A percentile compares a stretch with the other conserved stretches of the same genome.
phyloP scores from a whole-genome alignment of 2,797 vertebrate genomes.

The Aphelocoma californica region DNA sequence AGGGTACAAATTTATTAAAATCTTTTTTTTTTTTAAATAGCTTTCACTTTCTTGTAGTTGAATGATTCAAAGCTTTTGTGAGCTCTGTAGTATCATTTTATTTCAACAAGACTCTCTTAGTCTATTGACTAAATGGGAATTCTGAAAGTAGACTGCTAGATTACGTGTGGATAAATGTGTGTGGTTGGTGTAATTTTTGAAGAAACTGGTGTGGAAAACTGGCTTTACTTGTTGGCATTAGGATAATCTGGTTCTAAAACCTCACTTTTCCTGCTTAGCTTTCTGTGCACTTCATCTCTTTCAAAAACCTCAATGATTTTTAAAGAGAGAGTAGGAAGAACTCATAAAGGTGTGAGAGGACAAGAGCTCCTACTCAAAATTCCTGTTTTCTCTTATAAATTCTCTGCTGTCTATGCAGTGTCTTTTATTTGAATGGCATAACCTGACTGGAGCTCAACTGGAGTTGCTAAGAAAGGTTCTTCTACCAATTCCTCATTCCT shows the following conservation, averaged over 20 bases:
- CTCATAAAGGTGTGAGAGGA: not conserved
- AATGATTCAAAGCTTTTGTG: not conserved
- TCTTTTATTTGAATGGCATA: not conserved
- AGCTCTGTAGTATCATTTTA: not conserved
- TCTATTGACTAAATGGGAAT: not conserved
- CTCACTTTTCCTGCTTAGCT: not conserved
- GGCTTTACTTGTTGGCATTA: not conserved
- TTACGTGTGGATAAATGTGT: not conserved
- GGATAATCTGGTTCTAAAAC: not conserved
- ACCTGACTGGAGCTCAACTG: not conserved
- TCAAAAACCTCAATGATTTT: not conserved
- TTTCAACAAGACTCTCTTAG: not conserved
- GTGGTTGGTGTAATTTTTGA: not conserved
- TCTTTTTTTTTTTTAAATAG: not conserved
- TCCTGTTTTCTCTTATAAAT: not conserved
- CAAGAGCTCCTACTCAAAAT: not conserved
- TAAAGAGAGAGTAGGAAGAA: not conserved
- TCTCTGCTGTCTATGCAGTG: not conserved
- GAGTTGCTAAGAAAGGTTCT: not conserved
- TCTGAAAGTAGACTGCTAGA: not conserved
- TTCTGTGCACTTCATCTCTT: not conserved
- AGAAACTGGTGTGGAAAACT: not conserved
- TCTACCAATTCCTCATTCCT: no score
- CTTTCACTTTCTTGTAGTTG: not conserved
- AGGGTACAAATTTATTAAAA: not conserved